These are phyloP conservation scores for Lepidochrysops patricia DNA, from an alignment of 2,888 invertebrate species.

Conservation along the genomic window DNA sequence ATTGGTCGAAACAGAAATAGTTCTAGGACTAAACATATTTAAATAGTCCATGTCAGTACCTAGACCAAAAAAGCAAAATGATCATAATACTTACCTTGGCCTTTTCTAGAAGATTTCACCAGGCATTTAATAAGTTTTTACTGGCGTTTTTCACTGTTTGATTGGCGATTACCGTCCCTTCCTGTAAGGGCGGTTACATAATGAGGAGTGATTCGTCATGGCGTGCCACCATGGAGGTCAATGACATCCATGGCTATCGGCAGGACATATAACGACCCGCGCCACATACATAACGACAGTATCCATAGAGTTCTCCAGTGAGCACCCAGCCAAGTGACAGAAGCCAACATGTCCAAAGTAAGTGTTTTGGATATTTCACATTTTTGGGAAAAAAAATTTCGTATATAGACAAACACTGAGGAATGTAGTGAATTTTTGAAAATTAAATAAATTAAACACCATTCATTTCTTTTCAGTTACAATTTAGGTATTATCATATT, in stretches of 20 bases:
- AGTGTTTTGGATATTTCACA: too few species aligned
- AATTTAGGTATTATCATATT: too few species aligned
- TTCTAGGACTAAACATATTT: too few species aligned
- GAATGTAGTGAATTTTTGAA: background rate
- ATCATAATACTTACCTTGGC: too few species aligned
- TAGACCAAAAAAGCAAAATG: too few species aligned
- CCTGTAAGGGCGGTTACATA: conserved; percentile 9
- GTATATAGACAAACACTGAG: too few species aligned
- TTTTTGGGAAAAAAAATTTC: too few species aligned
- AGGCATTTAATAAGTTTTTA: too few species aligned
- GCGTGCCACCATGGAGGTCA: conserved; percentile 38
- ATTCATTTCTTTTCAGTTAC: too few species aligned
- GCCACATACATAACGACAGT: conserved; percentile 44
- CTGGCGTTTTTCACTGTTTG: background rate
- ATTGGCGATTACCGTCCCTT: background rate
- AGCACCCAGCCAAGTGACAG: conserved; percentile 23
- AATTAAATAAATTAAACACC: conserved; percentile 10
- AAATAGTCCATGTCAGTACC: too few species aligned
- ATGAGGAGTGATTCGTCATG: conserved; percentile 16
- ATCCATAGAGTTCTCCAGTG: conserved; percentile 8
- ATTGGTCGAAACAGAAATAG: too few species aligned
- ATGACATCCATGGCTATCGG: conserved; percentile 47
- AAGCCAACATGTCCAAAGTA: conserved; percentile 28
- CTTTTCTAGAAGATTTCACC: background rate
- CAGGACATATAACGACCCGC: conserved; percentile 47